Percentiles rank a stretch among this genome's conserved stretches.
Conservation (phyloP, 1,140 invertebrate genomes). For the Asobara japonica region DNA sequence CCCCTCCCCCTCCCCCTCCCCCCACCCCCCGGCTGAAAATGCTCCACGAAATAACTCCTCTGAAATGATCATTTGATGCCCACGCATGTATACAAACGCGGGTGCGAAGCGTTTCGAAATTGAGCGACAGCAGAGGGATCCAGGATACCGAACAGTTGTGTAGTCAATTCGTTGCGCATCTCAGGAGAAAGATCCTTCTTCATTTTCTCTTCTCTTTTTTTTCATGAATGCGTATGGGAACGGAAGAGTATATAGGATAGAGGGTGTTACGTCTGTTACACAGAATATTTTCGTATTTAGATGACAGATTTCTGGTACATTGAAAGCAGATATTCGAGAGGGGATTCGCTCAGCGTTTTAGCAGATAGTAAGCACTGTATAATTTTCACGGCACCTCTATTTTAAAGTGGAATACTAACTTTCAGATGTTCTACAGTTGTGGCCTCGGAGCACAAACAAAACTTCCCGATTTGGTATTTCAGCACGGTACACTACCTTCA, state of each 20-base stretch:
- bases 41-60: background rate
- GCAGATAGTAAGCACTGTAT: background rate
- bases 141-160: background rate
- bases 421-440: no score
- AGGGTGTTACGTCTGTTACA: background rate
- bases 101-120: conserved; percentile 45
- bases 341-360: background rate
- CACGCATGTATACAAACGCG: conserved; percentile 6
- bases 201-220: background rate
- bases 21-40: background rate
- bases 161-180: conserved; percentile 43
- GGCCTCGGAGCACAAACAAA: no score
- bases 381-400: background rate
- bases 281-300: conserved; percentile 24
- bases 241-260: background rate
- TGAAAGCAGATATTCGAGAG: background rate
- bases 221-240: background rate
- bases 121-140: conserved; percentile 46
- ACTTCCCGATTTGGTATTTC: no score
- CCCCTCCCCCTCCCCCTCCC: no score
- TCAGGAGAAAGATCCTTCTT: conserved; percentile 28
- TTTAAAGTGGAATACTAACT: no score
- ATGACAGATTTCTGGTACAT: background rate
- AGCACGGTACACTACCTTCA: no score
- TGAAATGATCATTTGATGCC: background rate